Evolutionary conservation across 2,113 vertebrate genomes (phyloP), one percentile per base, ranked within the genome.

Genomic region (Tiliqua scincoides): DNA sequence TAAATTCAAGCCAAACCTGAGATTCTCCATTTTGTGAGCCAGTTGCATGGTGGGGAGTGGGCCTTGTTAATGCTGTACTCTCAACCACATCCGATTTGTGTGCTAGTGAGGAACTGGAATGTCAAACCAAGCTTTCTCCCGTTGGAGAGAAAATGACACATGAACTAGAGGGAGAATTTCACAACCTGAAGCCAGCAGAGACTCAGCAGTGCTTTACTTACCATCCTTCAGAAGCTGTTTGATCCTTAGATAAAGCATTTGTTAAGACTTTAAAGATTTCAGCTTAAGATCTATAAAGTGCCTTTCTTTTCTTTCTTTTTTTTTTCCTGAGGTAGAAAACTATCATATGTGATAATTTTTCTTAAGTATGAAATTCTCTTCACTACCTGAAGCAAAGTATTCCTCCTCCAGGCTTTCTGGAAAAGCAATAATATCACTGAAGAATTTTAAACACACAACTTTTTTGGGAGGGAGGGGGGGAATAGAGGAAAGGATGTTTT

Each of bases 161-260:
- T 84, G 78, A 89, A 85, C 35, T 83, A 80, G 88, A 78, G 84
- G 90, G 62, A 90, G 6, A 88, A 76, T 85, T 93, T 85, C 25
- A 1, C 59, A 90, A 91, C 84, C 43, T 75, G 61, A 90, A 95
- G 15, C 65, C 57, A 78, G 73, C 37, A 78, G 86, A 90, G 78
- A 79, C 80, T 90, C 85, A 76, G 61, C 79, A 93, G 81, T 85
- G 86, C 84, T 93, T 93, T 95, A 86, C 82, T 88, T 87, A 61
- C 27, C 25, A 21, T 62, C 89, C 89, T 96, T 95, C 95, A 95
- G 96, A 95, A 86, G 87, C 17, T 43, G 23, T 95, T 95, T 96
- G 91, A 96, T 96, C 92, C 72, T 86, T 82, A 91, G 93, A 95
- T 95, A 96, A 96, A 95, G 87, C 92, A 92, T 91, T 91, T 96